Conservation (phyloP, 2,888 invertebrate species). For the Drosophila setosimentum region DNA sequence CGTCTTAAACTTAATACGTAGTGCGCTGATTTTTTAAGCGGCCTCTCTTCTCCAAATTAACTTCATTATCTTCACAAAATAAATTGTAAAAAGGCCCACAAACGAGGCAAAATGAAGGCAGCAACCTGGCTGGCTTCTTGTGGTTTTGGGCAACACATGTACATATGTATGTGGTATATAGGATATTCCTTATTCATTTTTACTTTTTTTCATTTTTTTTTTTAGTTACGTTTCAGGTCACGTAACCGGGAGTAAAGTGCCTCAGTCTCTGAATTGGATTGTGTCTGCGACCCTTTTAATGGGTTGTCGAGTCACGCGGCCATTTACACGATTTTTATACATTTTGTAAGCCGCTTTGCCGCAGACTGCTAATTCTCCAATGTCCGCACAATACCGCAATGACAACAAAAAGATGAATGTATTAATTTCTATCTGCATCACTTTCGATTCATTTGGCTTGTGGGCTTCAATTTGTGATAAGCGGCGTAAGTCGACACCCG, state of each 20-base stretch:
- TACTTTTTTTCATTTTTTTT: neutral
- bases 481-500: neutral
- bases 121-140: constrained; percentile 29
- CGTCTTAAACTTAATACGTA: constrained; percentile 57
- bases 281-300: constrained; percentile 75
- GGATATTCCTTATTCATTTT: neutral
- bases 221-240: constrained; percentile 67
- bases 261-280: constrained; percentile 28
- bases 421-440: neutral
- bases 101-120: neutral
- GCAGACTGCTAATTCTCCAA: constrained; percentile 66
- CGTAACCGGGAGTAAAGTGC: constrained; percentile 64
- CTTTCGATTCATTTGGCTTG: neutral
- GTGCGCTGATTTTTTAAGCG: constrained; percentile 53
- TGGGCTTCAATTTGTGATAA: neutral
- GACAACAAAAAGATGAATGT: neutral
- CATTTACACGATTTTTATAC: constrained; percentile 67
- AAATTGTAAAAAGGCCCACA: constrained; percentile 44
- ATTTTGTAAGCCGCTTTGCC: constrained; percentile 44
- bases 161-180: neutral
- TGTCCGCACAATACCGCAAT: constrained; percentile 17
- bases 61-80: constrained; percentile 66
- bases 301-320: constrained; percentile 62
- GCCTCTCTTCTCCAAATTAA: constrained; percentile 60
- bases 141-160: constrained; percentile 43